Percentiles rank a stretch among this genome's conserved stretches.
Evolutionary conservation across 2,888 invertebrate species (phyloP).

Genomic region (Macroteleia sp.): DNA sequence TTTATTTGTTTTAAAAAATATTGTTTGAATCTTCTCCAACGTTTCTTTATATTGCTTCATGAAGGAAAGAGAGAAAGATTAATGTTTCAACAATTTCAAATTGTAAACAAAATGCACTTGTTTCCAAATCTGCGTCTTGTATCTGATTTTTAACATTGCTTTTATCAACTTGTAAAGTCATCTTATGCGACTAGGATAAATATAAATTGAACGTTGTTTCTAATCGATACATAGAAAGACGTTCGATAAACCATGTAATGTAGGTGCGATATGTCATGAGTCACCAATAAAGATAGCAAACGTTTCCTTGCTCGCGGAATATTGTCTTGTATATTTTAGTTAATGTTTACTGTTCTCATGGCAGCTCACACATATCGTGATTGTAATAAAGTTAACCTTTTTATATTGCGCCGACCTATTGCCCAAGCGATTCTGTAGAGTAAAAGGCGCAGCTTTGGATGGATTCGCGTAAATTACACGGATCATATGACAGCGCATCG

Average conservation of each 20-base stretch:
- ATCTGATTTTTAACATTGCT: too few species aligned
- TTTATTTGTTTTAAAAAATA: too few species aligned
- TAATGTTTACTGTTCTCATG: slow-evolving; percentile 38
- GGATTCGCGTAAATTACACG: slow-evolving; percentile 40
- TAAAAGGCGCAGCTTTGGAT: slow-evolving; percentile 46
- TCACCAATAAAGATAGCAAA: slow-evolving; percentile 44
- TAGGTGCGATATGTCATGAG: slow-evolving; percentile 34
- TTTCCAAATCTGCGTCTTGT: too few species aligned
- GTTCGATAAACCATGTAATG: slow-evolving; percentile 7
- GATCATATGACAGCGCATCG: slow-evolving; percentile 19
- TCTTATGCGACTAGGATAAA: neutral
- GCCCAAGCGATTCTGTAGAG: slow-evolving; percentile 35
- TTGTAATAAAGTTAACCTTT: slow-evolving; percentile 55
- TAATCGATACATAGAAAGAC: slow-evolving; percentile 21
- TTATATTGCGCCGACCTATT: slow-evolving; percentile 58
- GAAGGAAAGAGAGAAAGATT: too few species aligned
- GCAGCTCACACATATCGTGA: slow-evolving; percentile 33
- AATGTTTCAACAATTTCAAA: too few species aligned
- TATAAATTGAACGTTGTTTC: neutral
- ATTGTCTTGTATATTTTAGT: slow-evolving; percentile 13
- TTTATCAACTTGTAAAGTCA: too few species aligned
- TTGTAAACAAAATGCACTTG: too few species aligned
- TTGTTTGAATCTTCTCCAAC: too few species aligned
- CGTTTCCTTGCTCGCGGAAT: slow-evolving; percentile 32
- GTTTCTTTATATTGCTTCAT: too few species aligned